These are phyloP conservation scores for Odontocolon sp. DNA, from an alignment of 2,888 invertebrate genomes.

Conservation along the genomic window DNA sequence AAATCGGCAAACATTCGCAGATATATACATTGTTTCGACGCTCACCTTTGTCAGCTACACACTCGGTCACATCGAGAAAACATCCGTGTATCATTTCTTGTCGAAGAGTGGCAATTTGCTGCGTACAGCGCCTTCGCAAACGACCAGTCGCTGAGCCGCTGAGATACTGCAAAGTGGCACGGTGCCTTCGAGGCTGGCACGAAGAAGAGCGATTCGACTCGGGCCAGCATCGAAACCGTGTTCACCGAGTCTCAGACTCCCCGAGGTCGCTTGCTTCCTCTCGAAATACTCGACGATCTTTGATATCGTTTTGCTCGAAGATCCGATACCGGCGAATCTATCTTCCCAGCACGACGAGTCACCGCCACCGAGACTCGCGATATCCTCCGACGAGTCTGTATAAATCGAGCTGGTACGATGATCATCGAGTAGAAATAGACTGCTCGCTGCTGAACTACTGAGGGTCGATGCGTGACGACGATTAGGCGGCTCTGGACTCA, in stretches of 20 bases:
- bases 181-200: conserved; percentile 77
- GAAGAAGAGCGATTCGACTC: conserved; percentile 74
- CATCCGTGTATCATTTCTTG: conserved; percentile 82
- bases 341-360: conserved; percentile 89
- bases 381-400: conserved; percentile 93
- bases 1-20: conserved; percentile 25
- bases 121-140: conserved; percentile 93
- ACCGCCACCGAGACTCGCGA: conserved; percentile 90
- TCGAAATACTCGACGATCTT: conserved; percentile 95
- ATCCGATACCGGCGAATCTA: conserved; percentile 83
- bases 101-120: conserved; percentile 94
- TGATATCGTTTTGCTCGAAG: conserved; percentile 84
- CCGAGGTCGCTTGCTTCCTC: conserved; percentile 83
- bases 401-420: conserved; percentile 90
- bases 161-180: conserved; percentile 82
- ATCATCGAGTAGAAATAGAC: conserved; percentile 84
- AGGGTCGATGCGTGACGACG: conserved; percentile 79
- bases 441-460: conserved; percentile 82
- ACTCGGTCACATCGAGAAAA: not conserved
- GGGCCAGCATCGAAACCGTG: conserved; percentile 72
- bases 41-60: not conserved
- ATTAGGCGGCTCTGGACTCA: conserved; percentile 81
- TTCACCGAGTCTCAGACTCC: conserved; percentile 74
- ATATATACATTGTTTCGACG: conserved; percentile 20
- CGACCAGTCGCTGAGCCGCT: conserved; percentile 86